Conservation (phyloP, 2,797 vertebrate genomes). For the Carapus acus region DNA sequence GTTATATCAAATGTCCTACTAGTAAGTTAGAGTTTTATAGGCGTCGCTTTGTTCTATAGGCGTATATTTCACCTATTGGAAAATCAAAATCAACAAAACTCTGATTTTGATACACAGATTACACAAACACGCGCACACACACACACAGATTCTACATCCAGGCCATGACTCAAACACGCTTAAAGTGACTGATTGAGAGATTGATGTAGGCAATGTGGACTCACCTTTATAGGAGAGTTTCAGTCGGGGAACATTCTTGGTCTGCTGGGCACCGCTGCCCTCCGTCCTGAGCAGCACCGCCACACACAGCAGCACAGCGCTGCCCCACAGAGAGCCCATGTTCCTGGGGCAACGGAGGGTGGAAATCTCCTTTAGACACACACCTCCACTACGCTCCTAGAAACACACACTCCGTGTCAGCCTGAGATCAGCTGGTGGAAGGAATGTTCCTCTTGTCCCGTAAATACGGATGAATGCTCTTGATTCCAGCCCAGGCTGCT, state of each 20-base stretch:
- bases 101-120: no score
- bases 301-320: conserved; percentile 79
- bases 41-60: no score
- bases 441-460: conserved; percentile 34
- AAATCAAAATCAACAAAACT: no score
- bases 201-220: conserved; percentile 32
- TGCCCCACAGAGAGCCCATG: conserved; percentile 84
- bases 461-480: conserved; percentile 26
- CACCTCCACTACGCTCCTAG: conserved; percentile 45
- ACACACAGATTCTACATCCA: no score
- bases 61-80: no score
- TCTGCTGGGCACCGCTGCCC: conserved; percentile 71
- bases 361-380: conserved; percentile 42
- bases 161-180: neutral
- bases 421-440: conserved; percentile 25
- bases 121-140: no score
- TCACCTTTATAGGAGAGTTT: conserved; percentile 94
- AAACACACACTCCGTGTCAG: conserved; percentile 6
- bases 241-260: conserved; percentile 86
- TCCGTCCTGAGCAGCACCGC: conserved; percentile 68
- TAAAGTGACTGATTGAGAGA: neutral
- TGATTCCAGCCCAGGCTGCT: conserved; percentile 41
- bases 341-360: conserved; percentile 66
- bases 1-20: no score
- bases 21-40: no score